Evolutionary conservation across 2,888 invertebrate genomes (phyloP).

Genomic region (Pristionchus arcanus): DNA sequence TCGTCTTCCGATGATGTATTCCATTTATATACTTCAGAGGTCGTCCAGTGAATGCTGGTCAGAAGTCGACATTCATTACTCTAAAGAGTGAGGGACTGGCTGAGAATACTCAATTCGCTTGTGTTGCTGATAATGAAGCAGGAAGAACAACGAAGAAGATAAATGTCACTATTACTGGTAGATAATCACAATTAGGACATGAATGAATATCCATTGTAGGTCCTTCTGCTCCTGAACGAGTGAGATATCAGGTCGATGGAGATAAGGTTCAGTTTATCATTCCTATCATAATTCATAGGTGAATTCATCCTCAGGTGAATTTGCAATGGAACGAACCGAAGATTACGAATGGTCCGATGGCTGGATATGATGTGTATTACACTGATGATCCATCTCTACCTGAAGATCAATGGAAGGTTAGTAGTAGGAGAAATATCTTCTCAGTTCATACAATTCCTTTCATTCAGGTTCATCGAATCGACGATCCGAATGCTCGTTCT

Average conservation of each 20-base stretch:
- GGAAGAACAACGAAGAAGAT: slow-evolving; percentile 73
- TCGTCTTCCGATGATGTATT: neutral
- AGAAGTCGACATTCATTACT: slow-evolving; percentile 69
- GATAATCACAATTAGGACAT: neutral
- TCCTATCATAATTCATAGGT: neutral
- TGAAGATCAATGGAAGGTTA: slow-evolving; percentile 71
- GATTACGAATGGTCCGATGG: slow-evolving; percentile 76
- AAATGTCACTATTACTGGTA: slow-evolving; percentile 73
- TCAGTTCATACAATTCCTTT: neutral
- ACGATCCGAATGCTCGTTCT: slow-evolving; percentile 68
- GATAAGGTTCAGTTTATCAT: slow-evolving; percentile 60
- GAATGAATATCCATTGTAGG: slow-evolving; percentile 60
- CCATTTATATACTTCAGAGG: slow-evolving; percentile 61
- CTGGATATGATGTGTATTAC: slow-evolving; percentile 76
- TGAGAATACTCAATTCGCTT: slow-evolving; percentile 74
- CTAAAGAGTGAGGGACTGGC: slow-evolving; percentile 73
- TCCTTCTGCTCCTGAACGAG: slow-evolving; percentile 75
- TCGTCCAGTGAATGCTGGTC: slow-evolving; percentile 70
- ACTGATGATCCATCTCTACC: slow-evolving; percentile 74
- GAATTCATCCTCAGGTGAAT: slow-evolving; percentile 58
- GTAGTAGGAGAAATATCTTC: neutral
- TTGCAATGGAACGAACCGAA: slow-evolving; percentile 77
- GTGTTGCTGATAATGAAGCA: slow-evolving; percentile 78
- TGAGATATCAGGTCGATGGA: slow-evolving; percentile 77
- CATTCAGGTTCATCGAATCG: slow-evolving; percentile 62